Percentiles rank a stretch among this genome's conserved stretches.
phyloP scores from a whole-genome alignment of 2,888 invertebrate species.

The Cacoxenus indagator region DNA sequence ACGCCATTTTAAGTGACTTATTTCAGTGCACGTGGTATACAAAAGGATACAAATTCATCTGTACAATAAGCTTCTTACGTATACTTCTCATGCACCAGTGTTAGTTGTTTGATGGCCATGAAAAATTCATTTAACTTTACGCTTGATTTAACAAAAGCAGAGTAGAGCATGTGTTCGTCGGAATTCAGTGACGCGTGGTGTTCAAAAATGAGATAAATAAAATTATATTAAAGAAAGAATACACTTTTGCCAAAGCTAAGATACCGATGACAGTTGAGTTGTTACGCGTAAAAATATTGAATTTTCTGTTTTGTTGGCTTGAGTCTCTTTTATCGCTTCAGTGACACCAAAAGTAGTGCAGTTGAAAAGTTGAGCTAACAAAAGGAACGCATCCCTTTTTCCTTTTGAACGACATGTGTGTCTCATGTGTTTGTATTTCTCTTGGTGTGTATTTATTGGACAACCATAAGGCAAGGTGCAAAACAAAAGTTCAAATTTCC shows the following conservation, averaged over 20 bases:
- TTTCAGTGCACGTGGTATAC: neutral
- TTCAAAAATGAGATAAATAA: neutral
- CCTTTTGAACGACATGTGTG: conserved; percentile 28
- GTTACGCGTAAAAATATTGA: too few species aligned
- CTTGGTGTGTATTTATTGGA: conserved; percentile 11
- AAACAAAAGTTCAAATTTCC: conserved; percentile 25
- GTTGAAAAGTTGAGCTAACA: too few species aligned
- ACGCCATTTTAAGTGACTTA: neutral
- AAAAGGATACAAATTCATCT: neutral
- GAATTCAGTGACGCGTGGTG: neutral
- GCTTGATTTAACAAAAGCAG: conserved; percentile 13
- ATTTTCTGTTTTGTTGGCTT: too few species aligned
- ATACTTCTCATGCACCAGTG: neutral
- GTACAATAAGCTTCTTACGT: neutral
- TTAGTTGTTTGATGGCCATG: neutral
- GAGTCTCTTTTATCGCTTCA: too few species aligned
- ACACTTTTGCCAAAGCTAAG: too few species aligned
- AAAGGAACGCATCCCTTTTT: conserved; percentile 17
- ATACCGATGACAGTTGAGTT: too few species aligned
- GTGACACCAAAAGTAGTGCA: too few species aligned
- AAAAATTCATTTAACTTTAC: neutral
- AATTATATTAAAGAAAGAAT: conserved; percentile 38
- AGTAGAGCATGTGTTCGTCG: neutral
- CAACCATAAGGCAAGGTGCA: conserved; percentile 45
- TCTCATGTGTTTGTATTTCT: conserved; percentile 6